Base-by-base conservation (phyloP, 2,113 vertebrate genomes). In the Lynx canadensis region DNA sequence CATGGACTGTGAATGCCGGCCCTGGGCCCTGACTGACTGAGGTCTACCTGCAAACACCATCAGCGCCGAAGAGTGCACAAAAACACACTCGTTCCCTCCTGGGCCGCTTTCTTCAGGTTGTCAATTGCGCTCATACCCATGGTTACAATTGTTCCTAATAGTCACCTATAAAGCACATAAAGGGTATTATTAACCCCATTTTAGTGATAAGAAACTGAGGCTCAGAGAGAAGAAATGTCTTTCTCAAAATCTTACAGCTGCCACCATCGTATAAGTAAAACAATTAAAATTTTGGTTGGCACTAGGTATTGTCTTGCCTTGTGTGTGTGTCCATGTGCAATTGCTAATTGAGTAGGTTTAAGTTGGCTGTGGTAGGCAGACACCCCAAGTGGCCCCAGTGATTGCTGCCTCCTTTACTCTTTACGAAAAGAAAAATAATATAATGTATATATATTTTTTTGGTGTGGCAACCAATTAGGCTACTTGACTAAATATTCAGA, bases 31-130 rank as follows among this genome's bases (percentile, higher is more conserved):
- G 69, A 76, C 21, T 78, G 45, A 94, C 21, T 78, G 38, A 94
- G 33, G 31, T 79, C 92, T 82, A 93, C 73, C 94, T 95, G 19
- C 27, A 73, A 86, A 96, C n/a, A 71, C 52, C 71, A 74, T 2
- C 31, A 68, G 45, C 9, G 27, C 29, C 36, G 63, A 80, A 33
- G 23, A 63, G 73, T 45, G 48, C 33, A 88, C 14, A 31, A 76
- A 78, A 78, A 19, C 36, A 41, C 31, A 65, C 71, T 74, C 69
- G 93, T 33, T 82, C 29, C 15, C 3, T 13, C 91, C 57, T 89
- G 4, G 13, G 63, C 48, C 27, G 38, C 65, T 84, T 94, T 79
- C 57, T 65, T 48, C 1, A 36, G 25, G 66, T 85, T 38, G 33
- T 78, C 88, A 57, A 0, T 88, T 23, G 25, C 23, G 29, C 11